These are phyloP conservation scores for Gopherus flavomarginatus DNA, from an alignment of 2,113 vertebrate genomes.

Conservation along the genomic window DNA sequence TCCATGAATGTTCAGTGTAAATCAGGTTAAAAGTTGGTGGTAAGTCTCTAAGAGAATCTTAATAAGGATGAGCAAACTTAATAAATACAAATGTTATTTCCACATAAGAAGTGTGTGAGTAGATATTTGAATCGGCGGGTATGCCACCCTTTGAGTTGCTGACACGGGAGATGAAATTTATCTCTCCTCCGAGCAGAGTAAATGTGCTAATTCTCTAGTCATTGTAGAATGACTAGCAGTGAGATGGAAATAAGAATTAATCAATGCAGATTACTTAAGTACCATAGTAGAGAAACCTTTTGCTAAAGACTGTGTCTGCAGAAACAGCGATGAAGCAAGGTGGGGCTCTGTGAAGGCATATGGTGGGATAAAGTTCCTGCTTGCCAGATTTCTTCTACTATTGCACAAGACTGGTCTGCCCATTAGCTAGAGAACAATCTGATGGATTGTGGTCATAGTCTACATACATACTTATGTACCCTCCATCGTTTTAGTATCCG, in stretches of 20 bases:
- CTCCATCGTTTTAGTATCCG: not conserved
- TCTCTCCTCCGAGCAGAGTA: accelerated
- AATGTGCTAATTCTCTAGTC: not conserved
- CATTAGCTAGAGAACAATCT: not conserved
- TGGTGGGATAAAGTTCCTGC: no score
- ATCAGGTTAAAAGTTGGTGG: not conserved
- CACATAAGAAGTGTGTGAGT: not conserved
- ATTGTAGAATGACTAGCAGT: not conserved
- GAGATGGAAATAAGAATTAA: not conserved
- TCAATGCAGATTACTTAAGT: not conserved
- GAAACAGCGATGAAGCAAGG: not conserved
- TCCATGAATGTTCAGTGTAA: not conserved
- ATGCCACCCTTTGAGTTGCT: not conserved
- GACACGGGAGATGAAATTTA: not conserved
- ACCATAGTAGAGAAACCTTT: accelerated
- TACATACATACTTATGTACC: accelerated
- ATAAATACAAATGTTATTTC: not conserved
- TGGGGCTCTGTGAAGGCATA: not conserved
- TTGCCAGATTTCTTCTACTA: not conserved
- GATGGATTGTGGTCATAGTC: not conserved
- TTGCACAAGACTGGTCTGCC: not conserved
- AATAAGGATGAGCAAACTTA: not conserved
- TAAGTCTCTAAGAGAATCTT: not conserved
- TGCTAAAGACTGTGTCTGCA: not conserved
- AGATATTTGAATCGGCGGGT: not conserved